Conservation (phyloP, 92 coral and sea anemone genomes). For the Hydrozoanthus gracilis region DNA sequence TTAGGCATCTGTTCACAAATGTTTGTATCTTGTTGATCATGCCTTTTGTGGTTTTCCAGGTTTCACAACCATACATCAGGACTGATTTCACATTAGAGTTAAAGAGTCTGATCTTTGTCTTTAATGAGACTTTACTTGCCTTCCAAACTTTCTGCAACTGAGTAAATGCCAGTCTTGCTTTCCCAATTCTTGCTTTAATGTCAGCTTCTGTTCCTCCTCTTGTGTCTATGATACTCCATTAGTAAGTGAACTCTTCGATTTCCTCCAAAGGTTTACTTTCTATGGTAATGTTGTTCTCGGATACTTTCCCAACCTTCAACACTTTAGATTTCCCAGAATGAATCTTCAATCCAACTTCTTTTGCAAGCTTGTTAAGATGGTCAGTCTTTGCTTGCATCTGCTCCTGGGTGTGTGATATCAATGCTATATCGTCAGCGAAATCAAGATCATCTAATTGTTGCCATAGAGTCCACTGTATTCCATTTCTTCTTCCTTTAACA, state of each 20-base stretch:
- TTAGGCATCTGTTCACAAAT: neutral
- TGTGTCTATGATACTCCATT: slow-evolving; percentile 16
- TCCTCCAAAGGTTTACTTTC: neutral
- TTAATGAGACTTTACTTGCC: neutral
- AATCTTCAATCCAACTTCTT: neutral
- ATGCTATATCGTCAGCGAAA: neutral
- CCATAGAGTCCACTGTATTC: neutral
- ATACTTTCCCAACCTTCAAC: neutral
- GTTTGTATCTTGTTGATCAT: neutral
- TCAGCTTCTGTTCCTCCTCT: slow-evolving; percentile 30
- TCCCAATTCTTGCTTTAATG: neutral
- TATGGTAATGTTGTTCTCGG: neutral
- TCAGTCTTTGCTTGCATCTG: slow-evolving; percentile 2
- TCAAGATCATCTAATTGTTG: slow-evolving; percentile 11
- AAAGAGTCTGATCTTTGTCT: slow-evolving; percentile 4
- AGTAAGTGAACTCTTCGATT: neutral
- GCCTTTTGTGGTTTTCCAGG: neutral
- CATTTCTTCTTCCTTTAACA: neutral
- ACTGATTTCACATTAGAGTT: neutral
- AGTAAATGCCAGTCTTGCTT: slow-evolving; percentile 19
- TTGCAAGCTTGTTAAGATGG: neutral
- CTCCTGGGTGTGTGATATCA: neutral
- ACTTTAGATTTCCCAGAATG: neutral
- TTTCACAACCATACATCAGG: slow-evolving; percentile 7
- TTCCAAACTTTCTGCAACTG: neutral